Conservation (phyloP, 2,888 invertebrate species). For the Spodoptera littoralis region DNA sequence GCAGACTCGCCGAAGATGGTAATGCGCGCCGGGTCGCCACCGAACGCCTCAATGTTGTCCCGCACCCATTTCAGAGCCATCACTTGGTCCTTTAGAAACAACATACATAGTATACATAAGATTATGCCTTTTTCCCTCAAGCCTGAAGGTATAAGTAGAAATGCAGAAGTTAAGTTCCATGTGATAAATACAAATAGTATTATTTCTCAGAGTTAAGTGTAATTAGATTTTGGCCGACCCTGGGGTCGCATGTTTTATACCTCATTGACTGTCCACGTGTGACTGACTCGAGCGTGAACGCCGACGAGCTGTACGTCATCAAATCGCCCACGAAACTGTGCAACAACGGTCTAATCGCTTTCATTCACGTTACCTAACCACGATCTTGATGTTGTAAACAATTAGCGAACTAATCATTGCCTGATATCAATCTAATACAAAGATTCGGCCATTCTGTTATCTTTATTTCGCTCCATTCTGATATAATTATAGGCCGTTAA, state of each 20-base stretch:
- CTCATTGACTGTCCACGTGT: neutral
- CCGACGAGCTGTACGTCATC: constrained; percentile 1
- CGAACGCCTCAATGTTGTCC: constrained; percentile 89
- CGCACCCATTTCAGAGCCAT: constrained; percentile 90
- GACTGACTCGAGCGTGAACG: constrained; percentile 1
- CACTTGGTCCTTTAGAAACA: constrained; percentile 85
- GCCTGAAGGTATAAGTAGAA: too few relatives aligned
- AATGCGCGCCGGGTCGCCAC: constrained; percentile 88
- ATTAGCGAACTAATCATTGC: constrained; percentile 3
- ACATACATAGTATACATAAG: neutral
- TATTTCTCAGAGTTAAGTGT: too few relatives aligned
- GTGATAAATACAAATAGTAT: too few relatives aligned
- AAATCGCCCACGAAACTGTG: neutral
- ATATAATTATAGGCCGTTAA: neutral
- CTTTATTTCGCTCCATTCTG: neutral
- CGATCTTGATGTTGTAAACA: constrained; percentile 20
- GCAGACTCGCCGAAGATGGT: constrained; percentile 90
- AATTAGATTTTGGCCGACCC: too few relatives aligned
- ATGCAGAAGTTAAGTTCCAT: too few relatives aligned
- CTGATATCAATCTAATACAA: neutral
- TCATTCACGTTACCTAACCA: constrained; percentile 15
- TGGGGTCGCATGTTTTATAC: neutral
- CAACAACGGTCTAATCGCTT: constrained; percentile 24
- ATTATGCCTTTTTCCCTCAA: too few relatives aligned
- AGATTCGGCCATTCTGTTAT: constrained; percentile 1